These are phyloP conservation scores for Drosophila limbata DNA, from an alignment of 2,888 invertebrate species.

Conservation along the genomic window DNA sequence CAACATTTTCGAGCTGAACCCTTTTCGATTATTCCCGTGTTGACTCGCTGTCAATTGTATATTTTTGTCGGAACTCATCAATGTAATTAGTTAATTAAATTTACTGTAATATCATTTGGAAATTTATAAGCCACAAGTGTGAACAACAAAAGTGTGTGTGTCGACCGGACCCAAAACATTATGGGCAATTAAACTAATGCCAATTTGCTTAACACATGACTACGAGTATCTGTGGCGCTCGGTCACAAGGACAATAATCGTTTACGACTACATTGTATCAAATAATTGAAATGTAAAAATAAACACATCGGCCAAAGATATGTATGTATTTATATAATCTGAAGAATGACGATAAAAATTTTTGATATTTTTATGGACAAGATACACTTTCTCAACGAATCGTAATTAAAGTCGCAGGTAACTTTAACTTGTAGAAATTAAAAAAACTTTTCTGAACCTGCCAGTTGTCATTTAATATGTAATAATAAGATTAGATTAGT, in stretches of 20 bases:
- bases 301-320: slow-evolving; percentile 20
- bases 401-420: not conserved
- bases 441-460: not conserved
- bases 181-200: slow-evolving; percentile 74
- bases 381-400: not conserved
- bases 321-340: not conserved
- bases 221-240: slow-evolving; percentile 1
- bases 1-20: not conserved
- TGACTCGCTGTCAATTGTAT: not conserved
- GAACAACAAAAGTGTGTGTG: not conserved
- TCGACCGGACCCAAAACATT: slow-evolving; percentile 20
- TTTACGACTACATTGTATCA: slow-evolving; percentile 16
- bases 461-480: not conserved
- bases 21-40: not conserved
- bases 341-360: not conserved
- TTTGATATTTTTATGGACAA: not conserved
- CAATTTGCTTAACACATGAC: slow-evolving; percentile 53
- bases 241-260: slow-evolving; percentile 19
- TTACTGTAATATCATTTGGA: slow-evolving; percentile 61
- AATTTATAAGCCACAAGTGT: slow-evolving; percentile 46
- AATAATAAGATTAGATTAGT: not conserved
- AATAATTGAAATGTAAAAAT: slow-evolving; percentile 43
- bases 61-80: slow-evolving; percentile 29
- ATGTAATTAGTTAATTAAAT: slow-evolving; percentile 75
- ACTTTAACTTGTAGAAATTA: not conserved